Evolutionary conservation across 2,888 invertebrate species (phyloP).

Genomic region (Unio delphinus): DNA sequence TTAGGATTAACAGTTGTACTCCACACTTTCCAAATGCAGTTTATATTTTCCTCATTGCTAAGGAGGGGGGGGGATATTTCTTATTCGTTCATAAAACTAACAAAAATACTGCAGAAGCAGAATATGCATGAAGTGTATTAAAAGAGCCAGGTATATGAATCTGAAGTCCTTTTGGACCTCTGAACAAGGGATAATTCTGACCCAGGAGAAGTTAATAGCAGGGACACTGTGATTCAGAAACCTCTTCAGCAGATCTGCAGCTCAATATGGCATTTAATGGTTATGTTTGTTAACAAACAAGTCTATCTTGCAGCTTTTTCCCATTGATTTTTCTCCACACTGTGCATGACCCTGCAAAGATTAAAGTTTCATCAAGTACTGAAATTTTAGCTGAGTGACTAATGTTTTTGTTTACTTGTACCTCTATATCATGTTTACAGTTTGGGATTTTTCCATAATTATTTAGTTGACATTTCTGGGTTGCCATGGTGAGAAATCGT

Average conservation of each 20-base stretch:
- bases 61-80: no score
- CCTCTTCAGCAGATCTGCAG: conserved; percentile 2
- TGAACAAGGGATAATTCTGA: no score
- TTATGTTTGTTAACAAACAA: conserved; percentile 27
- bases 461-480: conserved; percentile 35
- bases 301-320: conserved; percentile 17
- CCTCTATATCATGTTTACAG: conserved; percentile 32
- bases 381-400: conserved; percentile 32
- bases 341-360: conserved; percentile 13
- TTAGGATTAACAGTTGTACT: no score
- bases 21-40: no score
- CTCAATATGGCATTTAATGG: conserved; percentile 7
- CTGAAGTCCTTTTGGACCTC: no score
- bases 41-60: no score
- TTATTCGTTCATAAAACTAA: no score
- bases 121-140: no score
- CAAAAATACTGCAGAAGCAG: no score
- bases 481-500: conserved; percentile 20
- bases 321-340: conserved; percentile 24
- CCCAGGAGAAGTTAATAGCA: no score
- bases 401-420: conserved; percentile 39
- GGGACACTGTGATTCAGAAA: background rate
- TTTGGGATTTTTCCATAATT: conserved; percentile 41
- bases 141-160: no score
- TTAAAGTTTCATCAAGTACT: conserved; percentile 27